Evolutionary conservation across 2,113 vertebrate species (phyloP).

Genomic region (Leucopsar rothschildi): DNA sequence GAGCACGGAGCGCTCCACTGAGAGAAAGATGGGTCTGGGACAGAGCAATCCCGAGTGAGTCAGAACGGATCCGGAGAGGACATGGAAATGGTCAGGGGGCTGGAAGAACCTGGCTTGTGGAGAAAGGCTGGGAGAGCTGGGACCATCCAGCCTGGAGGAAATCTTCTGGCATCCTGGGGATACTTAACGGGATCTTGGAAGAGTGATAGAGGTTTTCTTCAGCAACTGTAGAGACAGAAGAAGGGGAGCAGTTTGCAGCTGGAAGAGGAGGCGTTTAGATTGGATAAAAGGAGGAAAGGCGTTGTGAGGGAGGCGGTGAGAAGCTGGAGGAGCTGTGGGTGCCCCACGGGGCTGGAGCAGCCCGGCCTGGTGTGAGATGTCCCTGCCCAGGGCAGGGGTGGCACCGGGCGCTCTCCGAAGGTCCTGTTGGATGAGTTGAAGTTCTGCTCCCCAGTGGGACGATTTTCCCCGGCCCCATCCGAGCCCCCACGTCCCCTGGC

Average conservation of each 20-base stretch:
- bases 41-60: neutral
- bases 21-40: neutral
- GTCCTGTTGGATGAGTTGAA: neutral
- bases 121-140: neutral
- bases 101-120: neutral
- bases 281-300: neutral
- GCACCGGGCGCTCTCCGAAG: no score
- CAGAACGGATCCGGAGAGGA: accelerated
- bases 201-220: accelerated
- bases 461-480: neutral
- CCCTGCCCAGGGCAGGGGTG: neutral
- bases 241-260: neutral
- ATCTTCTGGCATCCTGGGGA: no score
- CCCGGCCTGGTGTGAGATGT: neutral
- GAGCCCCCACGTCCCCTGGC: neutral
- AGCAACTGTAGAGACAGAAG: neutral
- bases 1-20: accelerated
- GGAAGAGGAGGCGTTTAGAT: neutral
- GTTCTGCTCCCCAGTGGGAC: neutral
- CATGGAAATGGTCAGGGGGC: accelerated
- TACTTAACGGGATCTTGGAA: neutral
- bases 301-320: neutral
- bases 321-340: neutral
- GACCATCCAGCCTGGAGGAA: neutral
- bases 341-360: neutral